phyloP scores from a whole-genome alignment of 2,888 invertebrate species.

The Drosophila silvestris region DNA sequence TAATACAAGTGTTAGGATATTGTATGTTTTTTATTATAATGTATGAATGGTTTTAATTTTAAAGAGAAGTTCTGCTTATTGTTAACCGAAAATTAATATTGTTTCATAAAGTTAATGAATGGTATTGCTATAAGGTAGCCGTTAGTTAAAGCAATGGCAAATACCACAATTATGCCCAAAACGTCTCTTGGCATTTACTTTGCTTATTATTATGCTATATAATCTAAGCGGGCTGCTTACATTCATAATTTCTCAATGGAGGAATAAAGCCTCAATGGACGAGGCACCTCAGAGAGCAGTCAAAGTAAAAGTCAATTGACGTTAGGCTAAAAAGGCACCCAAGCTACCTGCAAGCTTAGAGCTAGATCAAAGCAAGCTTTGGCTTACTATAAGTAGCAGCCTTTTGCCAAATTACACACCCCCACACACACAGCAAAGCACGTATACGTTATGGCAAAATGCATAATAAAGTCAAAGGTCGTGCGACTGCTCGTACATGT shows the following conservation, averaged over 20 bases:
- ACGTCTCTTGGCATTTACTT: neutral
- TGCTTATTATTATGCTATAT: constrained; percentile 9
- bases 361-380: constrained; percentile 37
- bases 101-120: neutral
- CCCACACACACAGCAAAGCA: constrained; percentile 10
- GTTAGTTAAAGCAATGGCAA: neutral
- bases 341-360: constrained; percentile 22
- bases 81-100: neutral
- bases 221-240: constrained; percentile 22
- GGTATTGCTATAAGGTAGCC: neutral
- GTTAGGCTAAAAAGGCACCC: constrained; percentile 33
- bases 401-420: constrained; percentile 20
- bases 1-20: neutral
- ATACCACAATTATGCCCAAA: neutral
- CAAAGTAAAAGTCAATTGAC: constrained; percentile 46
- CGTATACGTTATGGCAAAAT: constrained; percentile 46
- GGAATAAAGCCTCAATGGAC: constrained; percentile 8
- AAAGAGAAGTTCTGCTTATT: neutral
- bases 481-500: constrained; percentile 11
- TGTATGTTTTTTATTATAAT: neutral
- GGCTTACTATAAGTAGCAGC: constrained; percentile 37
- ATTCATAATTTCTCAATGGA: constrained; percentile 41
- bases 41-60: neutral
- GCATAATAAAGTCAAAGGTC: constrained; percentile 57
- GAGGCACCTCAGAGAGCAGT: constrained; percentile 52